A percentile compares a stretch with the other conserved stretches of the same genome.
Conservation (phyloP, 2,113 vertebrate genomes). For the Sceloporus undulatus region DNA sequence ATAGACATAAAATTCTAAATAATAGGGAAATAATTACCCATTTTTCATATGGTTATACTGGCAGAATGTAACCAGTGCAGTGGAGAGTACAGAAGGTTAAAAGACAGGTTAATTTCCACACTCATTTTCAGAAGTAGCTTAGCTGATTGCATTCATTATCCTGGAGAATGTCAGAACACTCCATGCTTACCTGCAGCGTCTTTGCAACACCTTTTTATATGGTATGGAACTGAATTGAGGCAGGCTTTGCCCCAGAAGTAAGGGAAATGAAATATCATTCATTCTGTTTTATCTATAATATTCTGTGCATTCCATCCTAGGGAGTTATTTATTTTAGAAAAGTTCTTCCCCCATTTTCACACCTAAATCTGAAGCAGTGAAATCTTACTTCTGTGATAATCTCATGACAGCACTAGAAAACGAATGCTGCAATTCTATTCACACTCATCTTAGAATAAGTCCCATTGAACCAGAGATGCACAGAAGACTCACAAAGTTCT, state of each 20-base stretch:
- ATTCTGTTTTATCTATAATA: not conserved
- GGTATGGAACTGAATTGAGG: not conserved
- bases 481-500: no score
- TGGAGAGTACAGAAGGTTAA: not conserved
- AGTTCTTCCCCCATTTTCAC: not conserved
- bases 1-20: not conserved
- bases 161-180: slow-evolving; percentile 11
- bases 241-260: not conserved
- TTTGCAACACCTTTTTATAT: not conserved
- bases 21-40: not conserved
- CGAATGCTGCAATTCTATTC: not conserved
- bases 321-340: not conserved
- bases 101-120: slow-evolving; percentile 21
- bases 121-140: not conserved
- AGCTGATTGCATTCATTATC: slow-evolving; percentile 5
- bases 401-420: no score
- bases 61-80: not conserved
- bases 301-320: not conserved
- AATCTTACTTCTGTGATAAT: not conserved
- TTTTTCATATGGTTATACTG: slow-evolving; percentile 2
- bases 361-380: not conserved
- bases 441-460: not conserved
- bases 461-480: no score
- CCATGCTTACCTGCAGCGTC: not conserved
- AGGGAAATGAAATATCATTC: not conserved